Evolutionary conservation across 2,888 invertebrate genomes (phyloP), one percentile per base, ranked within the genome.

Genomic region (Coleophora flavipennella): DNA sequence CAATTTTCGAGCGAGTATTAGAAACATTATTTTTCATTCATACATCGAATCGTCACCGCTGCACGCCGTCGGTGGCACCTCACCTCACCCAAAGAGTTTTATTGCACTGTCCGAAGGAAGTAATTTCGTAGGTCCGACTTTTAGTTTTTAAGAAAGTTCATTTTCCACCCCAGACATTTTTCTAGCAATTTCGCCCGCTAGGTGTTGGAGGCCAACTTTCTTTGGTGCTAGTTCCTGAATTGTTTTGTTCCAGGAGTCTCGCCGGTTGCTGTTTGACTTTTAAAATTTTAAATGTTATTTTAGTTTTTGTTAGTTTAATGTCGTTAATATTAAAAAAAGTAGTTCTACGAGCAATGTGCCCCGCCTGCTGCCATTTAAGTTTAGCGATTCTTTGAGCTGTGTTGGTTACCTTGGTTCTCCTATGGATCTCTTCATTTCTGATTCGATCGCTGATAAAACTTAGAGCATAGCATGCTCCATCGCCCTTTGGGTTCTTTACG

Each of bases 71-170:
- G 51, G n/a, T 55, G 45, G 27, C 41, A 42, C 75, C 64, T 36
- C 51, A 47, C 63, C 54, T 55, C 55, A 50, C 59, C 71, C 74
- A 79, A 80, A 80, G 78, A 81, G 79, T 83, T 81, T 79, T 83
- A 81, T 83, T 78, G 77, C 81, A 62, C 66, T 77, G 79, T 79
- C 80, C 80, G 67, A 69, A 62, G 75, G 76, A 83, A 83, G 83
- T 79, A 83, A 81, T 83, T 83, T 80, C 70, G 83, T 77, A 76
- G 83, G 83, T 81, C 81, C 75, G 79, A 80, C 79, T 83, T 76
- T 72, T 77, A 80, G 76, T 78, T 80, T 78, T 79, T 77, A 78
- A 80, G 78, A 80, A 80, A 83, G 73, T 81, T 77, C 74, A 77
- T 80, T 81, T 77, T 67, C 64, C 63, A 51, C 61, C 57, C n/a